These are phyloP conservation scores for Agrochola lota DNA, from an alignment of 2,888 invertebrate species.

Conservation along the genomic window DNA sequence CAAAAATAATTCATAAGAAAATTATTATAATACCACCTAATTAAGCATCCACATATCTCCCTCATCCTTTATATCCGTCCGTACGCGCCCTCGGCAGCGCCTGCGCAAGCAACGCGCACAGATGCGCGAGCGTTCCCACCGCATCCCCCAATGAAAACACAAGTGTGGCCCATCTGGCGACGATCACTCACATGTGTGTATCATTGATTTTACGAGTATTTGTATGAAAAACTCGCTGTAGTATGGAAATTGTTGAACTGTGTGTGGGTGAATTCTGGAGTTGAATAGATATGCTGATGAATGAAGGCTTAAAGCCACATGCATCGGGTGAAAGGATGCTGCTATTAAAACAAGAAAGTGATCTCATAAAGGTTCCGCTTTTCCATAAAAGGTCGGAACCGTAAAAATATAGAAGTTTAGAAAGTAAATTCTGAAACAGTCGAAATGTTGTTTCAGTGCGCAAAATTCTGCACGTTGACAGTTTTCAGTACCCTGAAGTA, in stretches of 20 bases:
- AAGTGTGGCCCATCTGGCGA: conserved; percentile 86
- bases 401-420: not conserved
- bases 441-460: not conserved
- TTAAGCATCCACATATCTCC: conserved; percentile 43
- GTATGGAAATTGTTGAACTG: conserved; percentile 18
- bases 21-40: conserved; percentile 41
- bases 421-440: not conserved
- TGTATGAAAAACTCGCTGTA: conserved; percentile 49
- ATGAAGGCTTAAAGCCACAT: not conserved
- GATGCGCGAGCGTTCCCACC: conserved; percentile 79
- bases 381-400: not conserved
- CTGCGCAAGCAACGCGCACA: conserved; percentile 48
- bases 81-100: conserved; percentile 52
- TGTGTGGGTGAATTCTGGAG: conserved; percentile 10
- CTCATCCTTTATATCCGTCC: conserved; percentile 59
- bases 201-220: conserved; percentile 66
- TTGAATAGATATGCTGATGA: conserved; percentile 8
- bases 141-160: conserved; percentile 78
- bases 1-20: not conserved
- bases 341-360: not conserved
- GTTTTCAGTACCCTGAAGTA: not conserved
- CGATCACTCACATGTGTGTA: conserved; percentile 76
- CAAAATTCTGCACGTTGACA: too few species aligned
- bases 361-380: not conserved
- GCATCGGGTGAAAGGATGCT: not conserved